Percentiles rank a stretch among this genome's conserved stretches.
phyloP scores from a whole-genome alignment of 2,113 vertebrate genomes.

The Enhydra lutris region DNA sequence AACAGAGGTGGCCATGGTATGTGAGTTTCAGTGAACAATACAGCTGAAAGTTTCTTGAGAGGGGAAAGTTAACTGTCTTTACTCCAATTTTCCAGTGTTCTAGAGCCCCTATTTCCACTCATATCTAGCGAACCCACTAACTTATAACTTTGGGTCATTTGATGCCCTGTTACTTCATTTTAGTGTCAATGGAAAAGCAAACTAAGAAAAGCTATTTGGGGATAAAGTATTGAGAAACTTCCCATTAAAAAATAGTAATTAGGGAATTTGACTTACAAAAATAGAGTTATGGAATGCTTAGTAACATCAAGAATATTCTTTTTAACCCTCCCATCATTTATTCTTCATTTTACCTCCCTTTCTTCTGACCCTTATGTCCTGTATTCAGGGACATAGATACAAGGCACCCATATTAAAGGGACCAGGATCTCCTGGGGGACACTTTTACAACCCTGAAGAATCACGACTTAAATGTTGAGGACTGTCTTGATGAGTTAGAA shows the following conservation, averaged over 20 bases:
- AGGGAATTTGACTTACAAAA: background rate
- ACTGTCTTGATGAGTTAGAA: slow-evolving; percentile 59
- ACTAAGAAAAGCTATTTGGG: slow-evolving; percentile 7
- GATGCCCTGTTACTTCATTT: background rate
- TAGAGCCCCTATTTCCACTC: background rate
- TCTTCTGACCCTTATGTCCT: background rate
- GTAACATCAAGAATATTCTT: background rate
- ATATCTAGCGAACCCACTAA: background rate
- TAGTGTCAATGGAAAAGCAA: background rate
- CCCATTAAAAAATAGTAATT: background rate
- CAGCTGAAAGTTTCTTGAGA: background rate
- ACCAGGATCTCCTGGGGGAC: background rate
- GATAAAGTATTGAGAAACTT: background rate
- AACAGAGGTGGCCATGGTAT: too few relatives aligned
- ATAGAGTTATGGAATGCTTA: background rate
- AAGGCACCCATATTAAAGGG: background rate
- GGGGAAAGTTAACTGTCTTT: background rate
- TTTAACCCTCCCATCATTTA: background rate
- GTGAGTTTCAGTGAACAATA: background rate
- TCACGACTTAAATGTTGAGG: slow-evolving; percentile 36
- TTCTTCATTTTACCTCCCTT: background rate
- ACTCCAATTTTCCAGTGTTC: background rate
- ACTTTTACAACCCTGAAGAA: background rate
- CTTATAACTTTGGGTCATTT: background rate
- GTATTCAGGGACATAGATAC: background rate